Percentiles rank a stretch among this genome's conserved stretches.
phyloP scores from a whole-genome alignment of 2,888 invertebrate genomes.

The Auanema freiburgensis region DNA sequence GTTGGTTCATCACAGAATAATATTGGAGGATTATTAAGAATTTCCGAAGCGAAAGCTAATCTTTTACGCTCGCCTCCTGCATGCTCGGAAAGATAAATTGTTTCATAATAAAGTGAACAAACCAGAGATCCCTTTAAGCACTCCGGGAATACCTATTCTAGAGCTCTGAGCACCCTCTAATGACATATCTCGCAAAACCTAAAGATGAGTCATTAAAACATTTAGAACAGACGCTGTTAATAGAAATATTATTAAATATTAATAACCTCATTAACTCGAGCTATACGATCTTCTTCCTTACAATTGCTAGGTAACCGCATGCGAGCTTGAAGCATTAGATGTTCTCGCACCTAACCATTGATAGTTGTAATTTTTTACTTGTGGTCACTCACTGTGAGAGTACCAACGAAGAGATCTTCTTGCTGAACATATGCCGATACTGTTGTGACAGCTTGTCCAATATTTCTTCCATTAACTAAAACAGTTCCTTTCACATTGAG shows the following conservation, averaged over 20 bases:
- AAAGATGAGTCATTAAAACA: not conserved
- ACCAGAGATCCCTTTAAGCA: conserved; percentile 45
- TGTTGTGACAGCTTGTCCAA: conserved; percentile 34
- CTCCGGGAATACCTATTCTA: conserved; percentile 83
- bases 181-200: conserved; percentile 77
- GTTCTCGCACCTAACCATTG: conserved; percentile 47
- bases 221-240: not conserved
- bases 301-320: conserved; percentile 81
- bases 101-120: conserved; percentile 3
- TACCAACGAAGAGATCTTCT: conserved; percentile 55
- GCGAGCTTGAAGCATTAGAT: conserved; percentile 69
- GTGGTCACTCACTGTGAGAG: conserved; percentile 29
- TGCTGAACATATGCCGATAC: conserved; percentile 66
- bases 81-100: not conserved
- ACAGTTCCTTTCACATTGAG: conserved; percentile 45
- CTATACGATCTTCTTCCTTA: conserved; percentile 76
- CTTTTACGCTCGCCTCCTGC: conserved; percentile 89
- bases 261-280: conserved; percentile 79
- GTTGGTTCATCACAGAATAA: conserved; percentile 97
- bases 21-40: conserved; percentile 87
- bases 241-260: not conserved
- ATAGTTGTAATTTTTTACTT: not conserved
- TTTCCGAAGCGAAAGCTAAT: conserved; percentile 88
- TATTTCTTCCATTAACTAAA: conserved; percentile 41
- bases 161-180: conserved; percentile 85